Percentiles rank a stretch among this genome's conserved stretches.
These are phyloP conservation scores for Cotesia typhae DNA, from an alignment of 1,140 invertebrate species.

Conservation along the genomic window DNA sequence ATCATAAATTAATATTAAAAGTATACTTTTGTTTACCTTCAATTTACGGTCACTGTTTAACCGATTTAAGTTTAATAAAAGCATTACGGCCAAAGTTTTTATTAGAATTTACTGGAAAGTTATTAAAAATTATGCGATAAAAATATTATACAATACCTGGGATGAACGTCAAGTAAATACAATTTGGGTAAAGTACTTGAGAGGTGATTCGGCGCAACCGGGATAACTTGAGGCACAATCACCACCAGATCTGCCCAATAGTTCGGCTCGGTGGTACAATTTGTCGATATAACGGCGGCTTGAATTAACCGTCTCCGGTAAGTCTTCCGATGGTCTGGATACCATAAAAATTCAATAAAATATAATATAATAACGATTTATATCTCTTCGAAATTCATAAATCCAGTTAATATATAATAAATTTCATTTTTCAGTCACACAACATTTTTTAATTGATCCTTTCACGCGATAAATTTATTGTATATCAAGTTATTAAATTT, in stretches of 20 bases:
- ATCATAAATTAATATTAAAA: slow-evolving; percentile 2
- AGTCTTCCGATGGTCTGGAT: slow-evolving; percentile 61
- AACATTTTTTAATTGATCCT: too few relatives aligned
- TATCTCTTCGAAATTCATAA: slow-evolving; percentile 22
- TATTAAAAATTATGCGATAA: neutral
- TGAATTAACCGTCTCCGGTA: slow-evolving; percentile 48
- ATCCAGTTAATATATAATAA: too few relatives aligned
- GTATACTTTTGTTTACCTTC: neutral
- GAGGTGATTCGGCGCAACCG: slow-evolving; percentile 55
- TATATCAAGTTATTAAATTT: too few relatives aligned
- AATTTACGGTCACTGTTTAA: neutral
- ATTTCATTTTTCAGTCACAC: too few relatives aligned
- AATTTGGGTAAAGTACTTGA: slow-evolving; percentile 60
- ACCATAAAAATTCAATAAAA: slow-evolving; percentile 18
- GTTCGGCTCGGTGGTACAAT: slow-evolving; percentile 60
- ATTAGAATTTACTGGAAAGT: too few relatives aligned
- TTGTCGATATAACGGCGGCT: slow-evolving; percentile 50
- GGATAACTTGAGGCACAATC: slow-evolving; percentile 56
- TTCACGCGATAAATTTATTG: too few relatives aligned
- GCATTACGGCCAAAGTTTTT: too few relatives aligned
- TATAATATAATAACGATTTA: neutral
- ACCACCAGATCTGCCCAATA: slow-evolving; percentile 54
- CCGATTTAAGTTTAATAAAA: too few relatives aligned
- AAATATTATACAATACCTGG: neutral
- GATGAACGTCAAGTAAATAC: slow-evolving; percentile 47